These are phyloP conservation scores for Dryas iulia DNA, from an alignment of 1,140 invertebrate genomes.

Conservation along the genomic window DNA sequence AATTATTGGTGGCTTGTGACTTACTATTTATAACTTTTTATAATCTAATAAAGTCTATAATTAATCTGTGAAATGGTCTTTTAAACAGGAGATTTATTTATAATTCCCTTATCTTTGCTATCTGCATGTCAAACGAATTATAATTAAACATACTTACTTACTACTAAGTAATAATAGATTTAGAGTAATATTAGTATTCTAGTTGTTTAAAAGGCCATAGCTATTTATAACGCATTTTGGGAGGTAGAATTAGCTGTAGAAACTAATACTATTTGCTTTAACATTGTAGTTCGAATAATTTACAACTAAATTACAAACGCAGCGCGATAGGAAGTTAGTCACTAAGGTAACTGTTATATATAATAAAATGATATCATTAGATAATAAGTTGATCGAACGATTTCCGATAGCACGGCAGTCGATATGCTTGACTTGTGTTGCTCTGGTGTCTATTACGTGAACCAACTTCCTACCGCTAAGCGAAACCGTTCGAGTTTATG, in stretches of 20 bases:
- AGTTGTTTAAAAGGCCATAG: not conserved
- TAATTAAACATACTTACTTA: too few species aligned
- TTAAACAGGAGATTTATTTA: not conserved
- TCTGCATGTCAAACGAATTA: not conserved
- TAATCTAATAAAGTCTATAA: not conserved
- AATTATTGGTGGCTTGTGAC: not conserved
- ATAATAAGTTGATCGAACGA: conserved; percentile 28
- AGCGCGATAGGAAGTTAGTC: conserved; percentile 23
- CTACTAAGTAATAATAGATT: not conserved
- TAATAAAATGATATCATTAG: conserved; percentile 25
- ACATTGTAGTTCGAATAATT: not conserved
- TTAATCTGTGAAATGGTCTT: conserved; percentile 1
- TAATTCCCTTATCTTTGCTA: not conserved
- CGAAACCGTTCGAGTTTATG: conserved; percentile 1
- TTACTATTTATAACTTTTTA: not conserved
- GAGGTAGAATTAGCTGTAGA: not conserved
- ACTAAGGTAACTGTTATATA: conserved; percentile 12
- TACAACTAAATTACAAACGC: not conserved
- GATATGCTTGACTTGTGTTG: conserved; percentile 24
- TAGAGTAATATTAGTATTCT: not conserved
- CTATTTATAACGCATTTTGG: not conserved
- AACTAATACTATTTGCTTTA: not conserved
- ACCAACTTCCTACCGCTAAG: conserved; percentile 19
- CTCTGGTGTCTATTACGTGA: conserved; percentile 27
- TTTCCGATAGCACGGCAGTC: conserved; percentile 23